phyloP scores from a whole-genome alignment of 2,797 vertebrate species.

The Picus viridis region DNA sequence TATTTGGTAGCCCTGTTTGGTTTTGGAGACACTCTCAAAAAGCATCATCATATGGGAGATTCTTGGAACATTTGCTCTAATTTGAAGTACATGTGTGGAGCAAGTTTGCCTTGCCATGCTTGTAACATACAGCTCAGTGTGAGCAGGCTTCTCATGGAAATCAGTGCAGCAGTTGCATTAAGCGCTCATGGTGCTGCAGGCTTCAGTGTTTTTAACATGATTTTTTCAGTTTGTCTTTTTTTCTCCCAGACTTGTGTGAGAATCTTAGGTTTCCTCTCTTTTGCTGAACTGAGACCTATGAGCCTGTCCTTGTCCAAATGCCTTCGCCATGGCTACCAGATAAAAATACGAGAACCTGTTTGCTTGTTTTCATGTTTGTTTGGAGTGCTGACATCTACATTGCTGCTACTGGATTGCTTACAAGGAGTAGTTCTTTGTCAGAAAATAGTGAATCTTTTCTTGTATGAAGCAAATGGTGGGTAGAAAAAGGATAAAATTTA shows the following conservation, averaged over 20 bases:
- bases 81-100: background rate
- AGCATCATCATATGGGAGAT: rapidly evolving
- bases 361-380: background rate
- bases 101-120: background rate
- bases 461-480: background rate
- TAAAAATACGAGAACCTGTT: background rate
- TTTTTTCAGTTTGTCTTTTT: conserved; percentile 14
- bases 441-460: background rate
- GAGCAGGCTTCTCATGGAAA: background rate
- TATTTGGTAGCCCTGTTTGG: background rate
- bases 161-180: background rate
- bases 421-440: background rate
- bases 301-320: background rate
- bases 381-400: background rate
- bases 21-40: background rate
- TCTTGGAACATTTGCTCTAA: background rate
- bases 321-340: background rate
- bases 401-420: background rate
- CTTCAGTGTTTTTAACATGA: background rate
- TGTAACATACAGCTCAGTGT: background rate
- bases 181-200: background rate
- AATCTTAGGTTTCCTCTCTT: background rate
- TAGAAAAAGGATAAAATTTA: background rate
- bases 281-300: background rate
- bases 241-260: background rate